Base-by-base conservation (phyloP, 2,797 vertebrate genomes). In the Chiroxiphia lanceolata region DNA sequence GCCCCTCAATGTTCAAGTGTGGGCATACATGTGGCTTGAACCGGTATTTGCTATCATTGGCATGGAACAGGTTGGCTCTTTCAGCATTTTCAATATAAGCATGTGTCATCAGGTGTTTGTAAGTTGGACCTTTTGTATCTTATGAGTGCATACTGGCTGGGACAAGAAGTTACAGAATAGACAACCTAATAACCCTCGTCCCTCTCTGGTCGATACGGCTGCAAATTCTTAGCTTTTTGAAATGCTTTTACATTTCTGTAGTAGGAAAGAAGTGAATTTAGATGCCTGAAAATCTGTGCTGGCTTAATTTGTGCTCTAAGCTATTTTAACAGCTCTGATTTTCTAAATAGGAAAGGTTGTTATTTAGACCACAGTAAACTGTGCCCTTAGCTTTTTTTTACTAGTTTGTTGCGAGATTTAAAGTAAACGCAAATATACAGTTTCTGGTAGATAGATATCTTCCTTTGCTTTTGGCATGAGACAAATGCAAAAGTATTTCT, bases 51-150 rank as follows among this genome's bases (percentile, higher is more conserved):
- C 82, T 69, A 61, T 53, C 18, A 18, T 54, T 93, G 86, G 63
- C 42, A 22, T n/a, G 15, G 71, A 60, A 88, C 67, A 47, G 47
- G 61, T 1, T 4, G 34, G 45, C 45, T 89, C 59, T 91, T 91
- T 42, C 56, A 38, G 51, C 31, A 67, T 93, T 95, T 95, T 70
- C 78, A 48, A 2, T 56, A n/a, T 25, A 50, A 72, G 9, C 20
- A 16, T n/a, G 5, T 89, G 38, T 82, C 90, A 95, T 94, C 79
- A 74, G 91, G 91, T 94, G 80, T 95, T 89, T 83, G 16, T 56
- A 85, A 94, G 22, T 53, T 72, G 91, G 77, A 76, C 63, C 54
- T 90, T 89, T 76, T 81, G 65, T 57, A 40, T 64, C 77, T 92
- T 91, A 81, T 7, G 33, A 89, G 67, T 61, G 56, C 91, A 71